A percentile compares a stretch with the other conserved stretches of the same genome.
Evolutionary conservation across 2,113 vertebrate species (phyloP).

Genomic region (Galemys pyrenaicus): DNA sequence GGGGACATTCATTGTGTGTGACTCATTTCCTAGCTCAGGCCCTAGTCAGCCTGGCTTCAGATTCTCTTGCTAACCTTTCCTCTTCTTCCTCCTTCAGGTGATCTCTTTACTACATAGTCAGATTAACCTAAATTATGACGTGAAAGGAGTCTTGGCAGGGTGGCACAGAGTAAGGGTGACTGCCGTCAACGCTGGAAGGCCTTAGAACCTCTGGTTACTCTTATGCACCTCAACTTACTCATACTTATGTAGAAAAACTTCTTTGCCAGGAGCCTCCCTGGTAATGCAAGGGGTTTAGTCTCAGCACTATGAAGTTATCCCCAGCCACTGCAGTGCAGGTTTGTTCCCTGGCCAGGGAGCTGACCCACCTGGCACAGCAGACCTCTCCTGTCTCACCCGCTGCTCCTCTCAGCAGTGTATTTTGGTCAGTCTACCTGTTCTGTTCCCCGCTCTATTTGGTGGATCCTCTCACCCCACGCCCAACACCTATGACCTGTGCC

Average conservation of each 20-base stretch:
- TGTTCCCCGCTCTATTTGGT: too few relatives aligned
- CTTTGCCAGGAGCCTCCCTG: too few relatives aligned
- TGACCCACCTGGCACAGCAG: too few relatives aligned
- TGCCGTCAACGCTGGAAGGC: neutral
- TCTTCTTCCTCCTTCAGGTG: neutral
- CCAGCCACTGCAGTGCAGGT: too few relatives aligned
- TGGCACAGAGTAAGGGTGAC: neutral
- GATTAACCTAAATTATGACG: neutral
- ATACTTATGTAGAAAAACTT: neutral
- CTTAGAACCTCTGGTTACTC: neutral
- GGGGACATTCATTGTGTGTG: neutral
- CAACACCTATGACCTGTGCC: too few relatives aligned
- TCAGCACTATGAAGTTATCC: too few relatives aligned
- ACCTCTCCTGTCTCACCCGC: too few relatives aligned
- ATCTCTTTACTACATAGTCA: neutral
- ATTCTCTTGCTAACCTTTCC: slow-evolving; percentile 14
- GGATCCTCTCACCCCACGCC: too few relatives aligned
- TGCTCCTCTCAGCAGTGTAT: too few relatives aligned
- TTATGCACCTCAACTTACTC: neutral
- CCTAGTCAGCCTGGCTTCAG: neutral
- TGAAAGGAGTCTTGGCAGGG: neutral
- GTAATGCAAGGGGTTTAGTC: too few relatives aligned
- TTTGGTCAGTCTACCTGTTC: too few relatives aligned
- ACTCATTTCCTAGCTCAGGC: slow-evolving; percentile 16
- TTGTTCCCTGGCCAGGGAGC: too few relatives aligned